These are phyloP conservation scores for Mythimna lalbum DNA, from an alignment of 2,888 invertebrate genomes.

Conservation along the genomic window DNA sequence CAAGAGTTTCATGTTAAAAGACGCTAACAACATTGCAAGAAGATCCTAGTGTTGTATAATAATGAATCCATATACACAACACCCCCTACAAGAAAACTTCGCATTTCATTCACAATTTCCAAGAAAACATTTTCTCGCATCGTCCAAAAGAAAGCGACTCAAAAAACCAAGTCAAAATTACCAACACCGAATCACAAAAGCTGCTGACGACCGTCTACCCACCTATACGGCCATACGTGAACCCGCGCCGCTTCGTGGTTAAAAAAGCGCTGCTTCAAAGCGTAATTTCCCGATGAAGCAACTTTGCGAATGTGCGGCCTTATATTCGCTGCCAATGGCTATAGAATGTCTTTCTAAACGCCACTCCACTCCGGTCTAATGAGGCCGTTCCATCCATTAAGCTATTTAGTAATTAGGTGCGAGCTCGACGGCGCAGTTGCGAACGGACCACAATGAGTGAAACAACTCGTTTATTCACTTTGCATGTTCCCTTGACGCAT, in stretches of 20 bases:
- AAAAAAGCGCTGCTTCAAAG: constrained; percentile 35
- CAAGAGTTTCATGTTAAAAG: not conserved
- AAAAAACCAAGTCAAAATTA: constrained; percentile 35
- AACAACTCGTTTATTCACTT: constrained; percentile 72
- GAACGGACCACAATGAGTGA: constrained; percentile 76
- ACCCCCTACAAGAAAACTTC: not conserved
- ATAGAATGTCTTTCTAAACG: constrained; percentile 75
- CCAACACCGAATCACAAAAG: constrained; percentile 38
- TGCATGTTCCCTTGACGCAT: constrained; percentile 65
- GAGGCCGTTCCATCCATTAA: constrained; percentile 84
- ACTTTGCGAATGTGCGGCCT: constrained; percentile 55
- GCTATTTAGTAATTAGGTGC: constrained; percentile 87
- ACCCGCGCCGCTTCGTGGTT: constrained; percentile 29
- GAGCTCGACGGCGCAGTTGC: constrained; percentile 70
- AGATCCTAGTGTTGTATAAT: not conserved
- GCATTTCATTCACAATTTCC: not conserved
- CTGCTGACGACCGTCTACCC: constrained; percentile 10
- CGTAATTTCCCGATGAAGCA: constrained; percentile 59
- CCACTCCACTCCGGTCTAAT: constrained; percentile 79
- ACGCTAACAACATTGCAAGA: too few relatives aligned
- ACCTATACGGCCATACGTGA: not conserved
- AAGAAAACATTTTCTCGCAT: constrained; percentile 7
- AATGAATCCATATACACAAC: not conserved
- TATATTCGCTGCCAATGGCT: constrained; percentile 60
- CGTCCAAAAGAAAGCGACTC: not conserved